Percentiles rank a stretch among this genome's conserved stretches.
These are phyloP conservation scores for Anguilla marmorata DNA, from an alignment of 2,797 vertebrate species.

Conservation along the genomic window DNA sequence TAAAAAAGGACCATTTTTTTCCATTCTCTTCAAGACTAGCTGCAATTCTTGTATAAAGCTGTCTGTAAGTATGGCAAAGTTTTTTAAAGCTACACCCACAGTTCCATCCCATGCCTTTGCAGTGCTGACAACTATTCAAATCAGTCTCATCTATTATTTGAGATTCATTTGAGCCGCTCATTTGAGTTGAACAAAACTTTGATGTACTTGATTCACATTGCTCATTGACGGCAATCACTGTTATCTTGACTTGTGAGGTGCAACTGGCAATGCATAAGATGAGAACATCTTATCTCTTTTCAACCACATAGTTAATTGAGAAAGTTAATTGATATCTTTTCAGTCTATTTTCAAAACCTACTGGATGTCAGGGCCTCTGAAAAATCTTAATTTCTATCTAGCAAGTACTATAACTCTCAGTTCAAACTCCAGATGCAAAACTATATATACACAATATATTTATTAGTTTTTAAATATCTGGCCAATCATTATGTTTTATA, in stretches of 20 bases:
- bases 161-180: no score
- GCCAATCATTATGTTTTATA: not conserved
- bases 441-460: not conserved
- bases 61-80: not conserved
- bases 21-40: not conserved
- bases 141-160: no score
- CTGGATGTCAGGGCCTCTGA: not conserved
- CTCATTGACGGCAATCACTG: no score
- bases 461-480: not conserved
- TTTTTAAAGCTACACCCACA: not conserved
- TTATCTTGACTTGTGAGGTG: no score
- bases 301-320: not conserved
- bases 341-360: not conserved
- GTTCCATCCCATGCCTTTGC: not conserved
- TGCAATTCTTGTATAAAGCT: not conserved
- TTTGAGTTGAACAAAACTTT: no score
- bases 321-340: not conserved
- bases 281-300: not conserved
- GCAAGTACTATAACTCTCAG: not conserved
- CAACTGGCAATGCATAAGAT: no score
- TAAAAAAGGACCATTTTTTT: not conserved
- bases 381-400: not conserved
- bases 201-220: no score
- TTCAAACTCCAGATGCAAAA: not conserved
- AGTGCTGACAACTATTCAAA: not conserved